Percentiles rank a stretch among this genome's conserved stretches.
phyloP scores from a whole-genome alignment of 2,888 invertebrate genomes.

The Cheilosia urbana region DNA sequence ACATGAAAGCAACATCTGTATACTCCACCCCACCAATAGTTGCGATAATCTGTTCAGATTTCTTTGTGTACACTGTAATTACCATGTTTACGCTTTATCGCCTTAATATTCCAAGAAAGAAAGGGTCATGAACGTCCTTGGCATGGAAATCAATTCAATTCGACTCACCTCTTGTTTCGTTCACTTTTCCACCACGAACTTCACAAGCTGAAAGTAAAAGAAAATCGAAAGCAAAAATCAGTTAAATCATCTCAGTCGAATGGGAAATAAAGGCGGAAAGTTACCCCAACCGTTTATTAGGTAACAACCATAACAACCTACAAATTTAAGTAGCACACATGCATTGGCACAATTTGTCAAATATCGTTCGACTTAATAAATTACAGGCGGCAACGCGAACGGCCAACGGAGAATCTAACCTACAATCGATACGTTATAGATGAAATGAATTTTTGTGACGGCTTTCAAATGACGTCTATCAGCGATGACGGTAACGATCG shows the following conservation, averaged over 20 bases:
- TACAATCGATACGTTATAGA: constrained; percentile 14
- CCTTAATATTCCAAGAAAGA: constrained; percentile 16
- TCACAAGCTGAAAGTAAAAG: constrained; percentile 55
- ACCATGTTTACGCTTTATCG: constrained; percentile 48
- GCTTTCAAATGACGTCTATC: constrained; percentile 26
- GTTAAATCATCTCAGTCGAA: constrained; percentile 14
- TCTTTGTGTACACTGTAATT: constrained; percentile 38
- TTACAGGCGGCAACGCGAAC: constrained; percentile 2
- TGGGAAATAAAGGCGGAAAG: constrained; percentile 8
- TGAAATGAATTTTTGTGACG: constrained; percentile 13
- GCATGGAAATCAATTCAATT: constrained; percentile 20
- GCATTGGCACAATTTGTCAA: constrained; percentile 11
- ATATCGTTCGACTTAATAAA: constrained; percentile 15
- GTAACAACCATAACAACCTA: constrained; percentile 6
- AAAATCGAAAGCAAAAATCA: constrained; percentile 13
- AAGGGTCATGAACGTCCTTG: constrained; percentile 62
- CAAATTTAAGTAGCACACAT: constrained; percentile 11
- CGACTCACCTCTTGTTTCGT: constrained; percentile 37
- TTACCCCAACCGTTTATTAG: constrained; percentile 2
- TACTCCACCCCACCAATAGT: not conserved
- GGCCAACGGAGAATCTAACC: not conserved
- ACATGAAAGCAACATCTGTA: not conserved
- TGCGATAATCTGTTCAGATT: constrained; percentile 36
- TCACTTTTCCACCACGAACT: constrained; percentile 30
- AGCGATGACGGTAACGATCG: constrained; percentile 34